phyloP scores from a whole-genome alignment of 2,797 vertebrate genomes.

The Gymnocypris eckloni region DNA sequence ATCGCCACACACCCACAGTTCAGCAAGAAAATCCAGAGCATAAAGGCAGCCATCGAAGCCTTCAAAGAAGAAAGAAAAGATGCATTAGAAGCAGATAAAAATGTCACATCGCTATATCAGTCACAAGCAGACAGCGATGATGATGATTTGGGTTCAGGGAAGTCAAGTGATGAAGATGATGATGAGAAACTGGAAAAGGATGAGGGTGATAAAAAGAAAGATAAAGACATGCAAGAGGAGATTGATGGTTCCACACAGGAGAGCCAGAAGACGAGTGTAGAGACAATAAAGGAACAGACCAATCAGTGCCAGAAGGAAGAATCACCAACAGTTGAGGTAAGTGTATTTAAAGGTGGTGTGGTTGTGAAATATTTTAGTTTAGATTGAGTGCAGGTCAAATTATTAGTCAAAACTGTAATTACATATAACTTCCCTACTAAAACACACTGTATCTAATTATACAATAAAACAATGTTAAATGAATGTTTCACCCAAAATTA shows the following conservation, averaged over 20 bases:
- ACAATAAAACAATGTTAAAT: not conserved
- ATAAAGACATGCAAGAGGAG: not conserved
- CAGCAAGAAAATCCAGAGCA: slow-evolving; percentile 83
- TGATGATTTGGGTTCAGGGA: not conserved
- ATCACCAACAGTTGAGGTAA: slow-evolving; percentile 41
- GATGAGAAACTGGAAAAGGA: not conserved
- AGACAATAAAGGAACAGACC: slow-evolving; percentile 11
- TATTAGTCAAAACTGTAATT: not conserved
- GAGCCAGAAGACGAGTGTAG: slow-evolving; percentile 19
- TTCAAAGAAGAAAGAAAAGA: slow-evolving; percentile 75
- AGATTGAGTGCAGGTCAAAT: no score
- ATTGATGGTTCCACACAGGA: not conserved
- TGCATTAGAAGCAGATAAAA: slow-evolving; percentile 15
- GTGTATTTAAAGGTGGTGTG: not conserved
- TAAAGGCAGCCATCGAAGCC: slow-evolving; percentile 78
- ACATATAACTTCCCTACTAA: not conserved
- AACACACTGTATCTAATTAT: not conserved
- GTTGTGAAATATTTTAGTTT: no score
- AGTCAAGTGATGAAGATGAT: not conserved
- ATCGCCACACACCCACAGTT: slow-evolving; percentile 87
- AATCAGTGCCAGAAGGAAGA: not conserved
- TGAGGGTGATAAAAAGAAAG: not conserved
- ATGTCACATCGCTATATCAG: not conserved
- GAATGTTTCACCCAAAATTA: not conserved
- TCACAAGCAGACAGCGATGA: not conserved